A percentile compares a stretch with the other conserved stretches of the same genome.
phyloP scores from a whole-genome alignment of 1,140 invertebrate species.

The Tenebrio molitor region DNA sequence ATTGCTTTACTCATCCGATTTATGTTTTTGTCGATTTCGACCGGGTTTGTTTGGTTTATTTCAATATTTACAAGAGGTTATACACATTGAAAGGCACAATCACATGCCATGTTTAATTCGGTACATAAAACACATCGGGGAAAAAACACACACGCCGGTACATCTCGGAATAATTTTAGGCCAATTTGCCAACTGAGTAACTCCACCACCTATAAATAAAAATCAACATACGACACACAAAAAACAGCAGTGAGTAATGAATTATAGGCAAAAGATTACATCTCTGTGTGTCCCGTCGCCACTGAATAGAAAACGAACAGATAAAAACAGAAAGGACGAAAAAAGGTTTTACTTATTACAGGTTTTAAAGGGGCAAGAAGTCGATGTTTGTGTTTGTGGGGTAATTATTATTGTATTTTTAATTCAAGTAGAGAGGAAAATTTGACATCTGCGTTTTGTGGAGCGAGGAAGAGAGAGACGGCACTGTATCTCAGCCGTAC shows the following conservation, averaged over 20 bases:
- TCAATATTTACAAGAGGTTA: conserved; percentile 6
- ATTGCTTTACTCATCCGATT: background rate
- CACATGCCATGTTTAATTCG: conserved; percentile 1
- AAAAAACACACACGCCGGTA: background rate
- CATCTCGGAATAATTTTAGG: background rate
- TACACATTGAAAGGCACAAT: no score
- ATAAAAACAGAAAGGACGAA: no score
- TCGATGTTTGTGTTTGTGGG: no score
- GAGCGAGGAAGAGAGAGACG: background rate
- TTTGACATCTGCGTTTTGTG: conserved; percentile 6
- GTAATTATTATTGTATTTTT: conserved; percentile 29
- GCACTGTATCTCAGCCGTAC: background rate
- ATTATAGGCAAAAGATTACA: no score
- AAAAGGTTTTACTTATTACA: no score
- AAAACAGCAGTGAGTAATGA: no score
- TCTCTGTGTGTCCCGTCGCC: no score
- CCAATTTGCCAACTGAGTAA: no score
- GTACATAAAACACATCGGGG: background rate
- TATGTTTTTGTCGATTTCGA: conserved; percentile 17
- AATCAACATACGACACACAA: no score
- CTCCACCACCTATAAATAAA: no score
- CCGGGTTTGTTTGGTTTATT: conserved; percentile 10
- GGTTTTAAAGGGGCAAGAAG: background rate
- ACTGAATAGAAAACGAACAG: no score
- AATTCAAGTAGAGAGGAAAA: conserved; percentile 11